Conservation (phyloP, 2,797 vertebrate species). For the Etheostoma nigrum region DNA sequence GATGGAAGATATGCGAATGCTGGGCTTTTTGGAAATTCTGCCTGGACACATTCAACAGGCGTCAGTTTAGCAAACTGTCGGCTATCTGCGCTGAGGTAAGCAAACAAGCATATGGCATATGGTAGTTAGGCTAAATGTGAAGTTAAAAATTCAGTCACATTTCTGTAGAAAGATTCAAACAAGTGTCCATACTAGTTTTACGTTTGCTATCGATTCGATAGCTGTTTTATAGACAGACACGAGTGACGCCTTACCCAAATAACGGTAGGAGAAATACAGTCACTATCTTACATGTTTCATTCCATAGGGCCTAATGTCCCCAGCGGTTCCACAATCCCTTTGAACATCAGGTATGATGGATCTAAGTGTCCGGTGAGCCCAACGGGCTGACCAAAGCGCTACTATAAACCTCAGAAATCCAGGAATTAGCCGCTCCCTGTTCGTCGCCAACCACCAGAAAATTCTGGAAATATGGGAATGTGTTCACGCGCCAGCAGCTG, state of each 20-base stretch:
- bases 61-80: neutral
- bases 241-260: neutral
- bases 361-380: constrained; percentile 10
- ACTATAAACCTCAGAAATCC: neutral
- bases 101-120: neutral
- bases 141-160: neutral
- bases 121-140: no score
- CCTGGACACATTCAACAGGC: constrained; percentile 2
- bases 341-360: constrained; percentile 1
- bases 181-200: constrained; percentile 1
- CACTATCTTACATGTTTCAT: neutral
- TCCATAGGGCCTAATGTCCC: neutral
- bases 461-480: constrained; percentile 58
- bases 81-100: constrained; percentile 49
- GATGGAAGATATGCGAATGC: constrained; percentile 18
- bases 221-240: neutral
- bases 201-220: neutral
- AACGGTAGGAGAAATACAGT: neutral
- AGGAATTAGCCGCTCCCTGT: constrained; percentile 40
- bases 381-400: constrained; percentile 15
- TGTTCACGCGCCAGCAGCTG: constrained; percentile 24
- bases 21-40: neutral
- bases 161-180: neutral
- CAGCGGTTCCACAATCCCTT: neutral
- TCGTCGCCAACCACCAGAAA: neutral